Evolutionary conservation across 2,113 vertebrate genomes (phyloP), one percentile per base, ranked within the genome.

Genomic region (Sceloporus tristichus): DNA sequence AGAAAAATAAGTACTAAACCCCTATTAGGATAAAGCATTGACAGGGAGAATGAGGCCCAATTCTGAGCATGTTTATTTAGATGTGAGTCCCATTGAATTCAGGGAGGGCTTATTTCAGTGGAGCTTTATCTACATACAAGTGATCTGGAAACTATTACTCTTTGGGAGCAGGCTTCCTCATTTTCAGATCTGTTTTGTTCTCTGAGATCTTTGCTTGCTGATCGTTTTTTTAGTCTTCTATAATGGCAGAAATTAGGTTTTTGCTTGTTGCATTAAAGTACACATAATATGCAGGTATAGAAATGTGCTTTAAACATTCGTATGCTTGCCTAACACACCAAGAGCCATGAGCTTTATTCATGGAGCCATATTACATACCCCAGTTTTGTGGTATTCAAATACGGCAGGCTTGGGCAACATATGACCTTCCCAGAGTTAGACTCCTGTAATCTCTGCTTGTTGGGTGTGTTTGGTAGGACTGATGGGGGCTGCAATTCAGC

Each of bases 141-240:
- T 23, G 18, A 2, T 38, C 19, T 23, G 9, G 14, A 29, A 73
- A 5, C 19, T 65, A 5, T 1, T 19, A 4, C 1, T 48, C 29
- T 21, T 54, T 6, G 2, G n/a, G 18, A 38, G 2, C 0, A 59
- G 42, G 10, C 11, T 74, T n/a, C 54, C 48, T 27, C 3, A 27
- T 40, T 14, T 75, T 40, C 25, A 21, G 9, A 19, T 65, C 2
- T 62, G 23, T 29, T 11, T 86, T 5, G 5, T 48, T n/a, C 21
- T 1, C 1, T 75, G n/a, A 56, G 0, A n/a, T 71, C n/a, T 2
- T 8, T 21, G 8, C 19, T 25, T 13, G 19, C 75, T 81, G 71
- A 59, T 25, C 10, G 16, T 80, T 86, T 86, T 53, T 16, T 16
- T 2, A 1, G 0, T 5, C 16, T 77, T 14, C 13, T 0, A 0